Base-by-base conservation (phyloP, 2,888 invertebrate species). In the Melanargia galathea region DNA sequence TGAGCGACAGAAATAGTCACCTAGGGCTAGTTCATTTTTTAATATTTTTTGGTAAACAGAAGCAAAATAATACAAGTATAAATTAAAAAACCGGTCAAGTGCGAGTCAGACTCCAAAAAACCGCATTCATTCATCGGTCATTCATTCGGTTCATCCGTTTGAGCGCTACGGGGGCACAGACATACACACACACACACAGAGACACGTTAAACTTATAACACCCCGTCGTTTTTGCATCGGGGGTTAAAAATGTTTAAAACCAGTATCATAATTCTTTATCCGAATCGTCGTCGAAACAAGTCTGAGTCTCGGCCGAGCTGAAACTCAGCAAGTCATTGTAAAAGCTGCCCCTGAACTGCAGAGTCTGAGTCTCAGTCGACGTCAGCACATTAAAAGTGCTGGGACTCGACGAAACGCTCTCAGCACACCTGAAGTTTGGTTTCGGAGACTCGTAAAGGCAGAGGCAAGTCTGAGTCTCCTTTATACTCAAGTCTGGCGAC, bases 381-480 rank as follows among this genome's bases (percentile, higher is more conserved):
- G 81, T 87, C 0, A 84, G 66, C 0, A 74, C 71, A 11, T 77
- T 76, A 48, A 69, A 68, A 0, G 63, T 59, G 1, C 67, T 70
- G 0, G 85, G 83, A 64, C 81, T 85, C 0, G 86, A 80, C 0
- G 79, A 74, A 0, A 83, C 67, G 35, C 83, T 83, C 1, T 87
- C 87, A n/a, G 80, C 79, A 0, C 80, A 59, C 30, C 75, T 78
- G 43, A 58, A 20, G n/a, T 73, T 78, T 0, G 72, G 58, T 57
- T 78, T 84, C 0, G 84, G 81, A 0, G 84, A 81, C 0, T 87
- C 87, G 18, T 77, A 82, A 0, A 80, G 67, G 60, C 90, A 90
- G 1, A 80, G 67, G 22, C 90, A 90, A 0, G 90, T 91, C 11
- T 91, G 90, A 0, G 90, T 90, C 13, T 88, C 89, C 43, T 90